phyloP scores from a whole-genome alignment of 30 jellyfish, hydroid and myxozoan species.

The Mastigias papua region DNA sequence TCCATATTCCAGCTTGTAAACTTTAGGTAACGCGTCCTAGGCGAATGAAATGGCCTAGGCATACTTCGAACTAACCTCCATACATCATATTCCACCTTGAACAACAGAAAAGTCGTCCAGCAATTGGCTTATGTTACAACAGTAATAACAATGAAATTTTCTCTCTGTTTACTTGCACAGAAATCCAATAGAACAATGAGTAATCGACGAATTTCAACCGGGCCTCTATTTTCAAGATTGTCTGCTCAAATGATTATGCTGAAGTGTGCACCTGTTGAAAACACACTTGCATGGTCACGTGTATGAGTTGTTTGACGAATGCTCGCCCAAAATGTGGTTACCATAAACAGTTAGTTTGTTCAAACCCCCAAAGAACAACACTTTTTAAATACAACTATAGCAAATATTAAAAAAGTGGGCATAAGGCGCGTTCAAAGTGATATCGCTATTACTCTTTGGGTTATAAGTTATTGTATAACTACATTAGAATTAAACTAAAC shows the following conservation, averaged over 20 bases:
- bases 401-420: too few relatives aligned
- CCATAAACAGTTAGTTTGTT: too few relatives aligned
- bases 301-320: slow-evolving; percentile 6
- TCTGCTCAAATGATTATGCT: slow-evolving; percentile 72
- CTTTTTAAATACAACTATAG: too few relatives aligned
- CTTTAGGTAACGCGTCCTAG: neutral
- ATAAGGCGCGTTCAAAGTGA: too few relatives aligned
- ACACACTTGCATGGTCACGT: slow-evolving; percentile 23
- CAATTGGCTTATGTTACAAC: neutral
- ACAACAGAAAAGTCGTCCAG: neutral
- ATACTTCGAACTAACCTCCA: neutral
- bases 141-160: neutral
- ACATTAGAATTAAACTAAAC: too few relatives aligned
- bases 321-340: slow-evolving; percentile 1
- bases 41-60: neutral
- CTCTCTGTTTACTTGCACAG: neutral
- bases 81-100: neutral
- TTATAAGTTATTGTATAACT: too few relatives aligned
- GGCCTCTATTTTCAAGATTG: neutral
- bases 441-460: too few relatives aligned
- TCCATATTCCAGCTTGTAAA: neutral
- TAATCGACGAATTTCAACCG: neutral
- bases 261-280: slow-evolving; percentile 67
- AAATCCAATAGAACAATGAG: neutral
- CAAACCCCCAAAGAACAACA: too few relatives aligned